These are phyloP conservation scores for Nomada ferruginata DNA, from an alignment of 2,888 invertebrate genomes.

Conservation along the genomic window DNA sequence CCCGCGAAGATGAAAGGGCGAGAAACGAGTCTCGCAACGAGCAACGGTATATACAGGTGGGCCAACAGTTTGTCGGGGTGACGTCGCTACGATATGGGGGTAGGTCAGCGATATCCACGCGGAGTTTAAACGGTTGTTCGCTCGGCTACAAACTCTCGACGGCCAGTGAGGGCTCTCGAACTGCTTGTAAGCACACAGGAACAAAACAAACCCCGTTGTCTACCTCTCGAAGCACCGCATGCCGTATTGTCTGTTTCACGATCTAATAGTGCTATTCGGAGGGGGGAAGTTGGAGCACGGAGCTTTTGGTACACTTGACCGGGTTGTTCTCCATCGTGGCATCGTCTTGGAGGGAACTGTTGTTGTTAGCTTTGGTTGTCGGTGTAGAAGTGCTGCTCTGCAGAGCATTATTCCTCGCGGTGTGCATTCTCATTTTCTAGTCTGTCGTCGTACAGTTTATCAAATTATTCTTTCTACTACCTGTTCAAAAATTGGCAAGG, in stretches of 20 bases:
- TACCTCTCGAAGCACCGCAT: background rate
- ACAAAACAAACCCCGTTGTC: conserved; percentile 55
- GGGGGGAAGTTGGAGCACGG: background rate
- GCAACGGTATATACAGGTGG: conserved; percentile 53
- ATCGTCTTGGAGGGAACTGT: too few relatives aligned
- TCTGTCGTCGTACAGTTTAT: too few relatives aligned
- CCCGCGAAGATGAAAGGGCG: conserved; percentile 70
- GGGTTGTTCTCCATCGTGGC: too few relatives aligned
- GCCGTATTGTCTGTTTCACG: background rate
- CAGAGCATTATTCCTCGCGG: too few relatives aligned
- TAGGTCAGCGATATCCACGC: conserved; percentile 74
- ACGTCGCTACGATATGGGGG: conserved; percentile 67
- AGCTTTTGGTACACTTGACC: too few relatives aligned
- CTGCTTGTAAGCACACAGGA: conserved; percentile 53
- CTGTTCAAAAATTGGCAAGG: too few relatives aligned
- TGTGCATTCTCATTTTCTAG: too few relatives aligned
- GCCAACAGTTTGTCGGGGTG: conserved; percentile 72
- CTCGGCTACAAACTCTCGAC: conserved; percentile 62
- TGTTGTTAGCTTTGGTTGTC: too few relatives aligned
- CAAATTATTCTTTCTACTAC: too few relatives aligned
- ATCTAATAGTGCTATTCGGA: conserved; percentile 9
- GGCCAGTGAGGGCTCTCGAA: conserved; percentile 67
- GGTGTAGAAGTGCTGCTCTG: too few relatives aligned
- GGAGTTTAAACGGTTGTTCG: conserved; percentile 76
- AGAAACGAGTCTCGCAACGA: conserved; percentile 50